Evolutionary conservation across 2,113 vertebrate genomes (phyloP), one percentile per base, ranked within the genome.

Genomic region (Suricata suricatta): DNA sequence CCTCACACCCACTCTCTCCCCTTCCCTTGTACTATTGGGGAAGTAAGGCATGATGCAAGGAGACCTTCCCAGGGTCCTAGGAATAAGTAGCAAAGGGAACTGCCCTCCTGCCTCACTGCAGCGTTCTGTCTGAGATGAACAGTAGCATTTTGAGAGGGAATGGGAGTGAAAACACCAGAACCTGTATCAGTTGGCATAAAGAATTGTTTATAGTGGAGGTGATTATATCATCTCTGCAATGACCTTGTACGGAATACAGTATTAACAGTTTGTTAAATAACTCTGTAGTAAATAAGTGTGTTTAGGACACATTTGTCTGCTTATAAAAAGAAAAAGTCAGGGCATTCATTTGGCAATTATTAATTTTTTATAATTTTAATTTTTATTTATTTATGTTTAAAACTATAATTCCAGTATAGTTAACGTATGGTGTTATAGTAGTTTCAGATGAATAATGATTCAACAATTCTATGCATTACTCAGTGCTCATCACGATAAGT

Each of bases 211-310:
- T 63, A 74, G 68, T 85, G 29, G 33, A 91, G 84, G 47, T 94
- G 38, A 84, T 50, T 90, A 96, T 66, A 19, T 77, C 41, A 82
- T 93, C 60, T 96, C 76, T 79, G 68, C 95, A 91, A 79, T 80
- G 29, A 71, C 35, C 85, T 94, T 90, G 16, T 85, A 41, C 57
- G 68, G 57, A 47, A 91, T 90, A n/a, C n/a, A 82, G 21, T 87
- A 85, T 81, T 88, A 71, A 80, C 19, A 81, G 64, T 88, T 64
- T 66, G 44, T 80, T 83, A 88, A 92, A 52, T 93, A 71, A 85
- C 82, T 83, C 33, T 50, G 50, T 66, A 76, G 74, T 68, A 88
- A 92, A 84, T 57, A 90, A 74, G 29, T 29, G 57, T 80, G 16
- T 71, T 92, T 57, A 86, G 66, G 54, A 47, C 29, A 63, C 64